These are phyloP conservation scores for Flexamia atlantica DNA, from an alignment of 2,888 invertebrate genomes.

Conservation along the genomic window DNA sequence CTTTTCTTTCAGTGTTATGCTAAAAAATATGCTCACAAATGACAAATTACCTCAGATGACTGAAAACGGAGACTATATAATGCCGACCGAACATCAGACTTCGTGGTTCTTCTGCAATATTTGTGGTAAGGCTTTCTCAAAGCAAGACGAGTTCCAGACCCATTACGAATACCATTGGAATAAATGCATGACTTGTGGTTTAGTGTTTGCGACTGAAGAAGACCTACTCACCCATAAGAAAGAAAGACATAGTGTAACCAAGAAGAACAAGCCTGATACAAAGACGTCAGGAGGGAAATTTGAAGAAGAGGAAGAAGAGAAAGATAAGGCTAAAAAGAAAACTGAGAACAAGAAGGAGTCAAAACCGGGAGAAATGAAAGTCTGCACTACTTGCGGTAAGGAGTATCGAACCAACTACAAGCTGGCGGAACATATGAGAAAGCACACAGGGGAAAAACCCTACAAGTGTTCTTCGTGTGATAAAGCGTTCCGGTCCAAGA, in stretches of 20 bases:
- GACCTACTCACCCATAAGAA: constrained; percentile 74
- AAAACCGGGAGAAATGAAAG: constrained; percentile 75
- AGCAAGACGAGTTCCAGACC: constrained; percentile 73
- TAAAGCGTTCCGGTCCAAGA: constrained; percentile 80
- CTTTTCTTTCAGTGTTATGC: constrained; percentile 25
- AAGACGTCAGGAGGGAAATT: constrained; percentile 63
- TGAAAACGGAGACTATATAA: constrained; percentile 28
- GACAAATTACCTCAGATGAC: constrained; percentile 35
- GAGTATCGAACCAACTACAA: constrained; percentile 80
- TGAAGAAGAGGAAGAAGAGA: constrained; percentile 68
- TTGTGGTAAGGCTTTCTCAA: constrained; percentile 74
- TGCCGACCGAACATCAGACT: constrained; percentile 51
- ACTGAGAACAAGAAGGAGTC: constrained; percentile 68
- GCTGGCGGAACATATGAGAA: constrained; percentile 79
- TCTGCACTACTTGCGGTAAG: constrained; percentile 79
- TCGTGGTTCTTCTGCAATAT: constrained; percentile 73
- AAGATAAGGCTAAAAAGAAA: constrained; percentile 64
- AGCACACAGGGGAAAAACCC: constrained; percentile 80
- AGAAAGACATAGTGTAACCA: constrained; percentile 71
- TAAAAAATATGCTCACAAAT: constrained; percentile 26
- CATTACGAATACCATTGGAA: constrained; percentile 75
- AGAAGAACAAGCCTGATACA: constrained; percentile 60
- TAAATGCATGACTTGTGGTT: constrained; percentile 74
- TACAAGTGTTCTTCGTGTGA: constrained; percentile 78
- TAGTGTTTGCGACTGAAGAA: constrained; percentile 76